Conservation (phyloP, 2,888 invertebrate species). For the Gastracanthus pulcherrimus region DNA sequence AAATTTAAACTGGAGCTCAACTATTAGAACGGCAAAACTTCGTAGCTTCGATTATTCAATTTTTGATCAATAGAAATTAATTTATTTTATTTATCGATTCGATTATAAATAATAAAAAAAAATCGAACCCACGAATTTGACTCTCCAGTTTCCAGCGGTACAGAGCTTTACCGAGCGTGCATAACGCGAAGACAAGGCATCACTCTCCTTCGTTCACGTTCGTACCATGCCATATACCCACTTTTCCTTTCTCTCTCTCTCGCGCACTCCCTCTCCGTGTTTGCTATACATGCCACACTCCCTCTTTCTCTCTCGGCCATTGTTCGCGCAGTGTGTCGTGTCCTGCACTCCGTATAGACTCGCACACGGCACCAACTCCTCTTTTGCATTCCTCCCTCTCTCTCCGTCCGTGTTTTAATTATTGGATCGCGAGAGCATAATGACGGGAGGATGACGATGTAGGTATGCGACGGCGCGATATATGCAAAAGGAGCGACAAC, state of each 20-base stretch:
- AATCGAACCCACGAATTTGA: no score
- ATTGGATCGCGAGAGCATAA: slow-evolving; percentile 16
- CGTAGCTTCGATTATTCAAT: no score
- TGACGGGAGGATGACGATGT: background rate
- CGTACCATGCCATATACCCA: slow-evolving; percentile 34
- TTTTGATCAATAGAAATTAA: no score
- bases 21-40: no score
- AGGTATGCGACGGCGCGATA: background rate
- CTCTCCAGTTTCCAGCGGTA: no score
- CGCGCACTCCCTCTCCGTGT: background rate
- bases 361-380: background rate
- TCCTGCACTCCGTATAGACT: background rate
- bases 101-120: no score
- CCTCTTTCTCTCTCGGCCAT: slow-evolving; percentile 20
- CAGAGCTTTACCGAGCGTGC: no score
- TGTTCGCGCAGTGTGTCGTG: slow-evolving; percentile 11
- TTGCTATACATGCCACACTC: slow-evolving; percentile 4
- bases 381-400: slow-evolving; percentile 21
- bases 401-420: slow-evolving; percentile 5
- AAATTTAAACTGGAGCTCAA: no score
- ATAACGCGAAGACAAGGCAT: no score
- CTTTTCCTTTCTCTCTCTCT: slow-evolving; percentile 39
- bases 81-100: no score
- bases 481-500: background rate
- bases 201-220: no score